Base-by-base conservation (phyloP, 2,113 vertebrate genomes). In the Bungarus multicinctus region DNA sequence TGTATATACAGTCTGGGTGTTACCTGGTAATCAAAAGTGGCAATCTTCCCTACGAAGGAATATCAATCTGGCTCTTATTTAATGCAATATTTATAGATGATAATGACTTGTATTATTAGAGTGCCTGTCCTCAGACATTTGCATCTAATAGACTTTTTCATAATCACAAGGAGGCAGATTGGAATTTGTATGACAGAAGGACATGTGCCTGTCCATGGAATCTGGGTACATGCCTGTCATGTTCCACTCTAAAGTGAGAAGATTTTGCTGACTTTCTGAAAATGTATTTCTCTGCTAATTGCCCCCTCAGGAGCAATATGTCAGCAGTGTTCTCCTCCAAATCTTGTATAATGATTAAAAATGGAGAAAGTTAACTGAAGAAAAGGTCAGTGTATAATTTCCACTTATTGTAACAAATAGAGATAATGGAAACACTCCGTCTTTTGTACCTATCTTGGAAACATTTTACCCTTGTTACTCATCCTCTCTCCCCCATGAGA, bases 281-380 rank as follows among this genome's bases (percentile, higher is more conserved):
- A 97, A 98, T 98, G 97, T 96, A 94, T 96, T 97, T 96, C 97
- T 97, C 96, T 97, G 94, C 96, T 98, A 99, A 99, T 99, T 98
- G 97, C 96, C 97, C 98, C 98, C 98, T 27, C 94, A 98, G 98
- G 98, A 98, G 94, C 93, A 93, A 96, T 97, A 95, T 98, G 98
- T 97, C 98, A 97, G 96, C 91, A 96, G 93, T 93, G 95, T 98
- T 98, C 97, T 96, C 96, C 96, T 98, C 96, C 90, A 96, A 95
- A 96, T 97, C 97, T 97, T 97, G 97, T 97, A 98, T 98, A 99
- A 99, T 98, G 98, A 99, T 98, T 98, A 98, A 98, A 98, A 98
- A 98, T 98, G 97, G 98, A 98, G 97, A 98, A 98, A 98, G 96
- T 96, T 97, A 97, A 95, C 97, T 97, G 95, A 97, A 96, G 96